Base-by-base conservation (phyloP, 2,888 invertebrate genomes). In the Chymomyza fuscimana region DNA sequence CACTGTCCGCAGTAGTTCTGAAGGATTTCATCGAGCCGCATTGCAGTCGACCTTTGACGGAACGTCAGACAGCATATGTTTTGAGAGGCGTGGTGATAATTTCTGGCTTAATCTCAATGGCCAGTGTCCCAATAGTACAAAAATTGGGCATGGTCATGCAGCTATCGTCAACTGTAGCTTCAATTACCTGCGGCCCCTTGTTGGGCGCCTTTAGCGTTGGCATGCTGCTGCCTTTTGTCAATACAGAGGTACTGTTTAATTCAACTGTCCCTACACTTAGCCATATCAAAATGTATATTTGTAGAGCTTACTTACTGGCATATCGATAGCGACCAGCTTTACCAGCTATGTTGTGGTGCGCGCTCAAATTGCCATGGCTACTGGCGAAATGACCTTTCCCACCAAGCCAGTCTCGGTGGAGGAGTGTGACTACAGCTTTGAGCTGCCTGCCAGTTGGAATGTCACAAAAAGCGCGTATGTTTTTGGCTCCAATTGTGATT, bases 1-100 rank as follows among this genome's bases (percentile, higher is more conserved):
- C 96, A 0, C 94, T 96, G 94, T 94, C 96, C 1, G 96, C 96
- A 1, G 95, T 96, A 0, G 94, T 96, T 62, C 93, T 96, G 67
- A 96, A 96, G 92, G 96, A 96, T 88, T 94, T 96, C 86, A 94
- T 95, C 83, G 95, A 95, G 79, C 96, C 96, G 0, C 93, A 94
- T 79, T 92, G 94, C 62, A 94, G 93, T 73, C 92, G 91, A 56
- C 92, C 94, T 16, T 86, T 94, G 0, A 93, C 94, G 0, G 92
- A 93, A 32, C 91, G 87, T 19, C 93, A 93, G 73, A 92, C 93
- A 0, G 93, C 92, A 56, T 51, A 25, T 50, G 19, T 22, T 51
- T n/a, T 96, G 87, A 94, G 95, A 84, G 86, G 93, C 0, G 93
- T 95, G 5, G 96, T 96, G 12, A 91, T 96, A 1, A 70, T 93